Base-by-base conservation (phyloP, 2,888 invertebrate genomes). In the Zeuzera pyrina region DNA sequence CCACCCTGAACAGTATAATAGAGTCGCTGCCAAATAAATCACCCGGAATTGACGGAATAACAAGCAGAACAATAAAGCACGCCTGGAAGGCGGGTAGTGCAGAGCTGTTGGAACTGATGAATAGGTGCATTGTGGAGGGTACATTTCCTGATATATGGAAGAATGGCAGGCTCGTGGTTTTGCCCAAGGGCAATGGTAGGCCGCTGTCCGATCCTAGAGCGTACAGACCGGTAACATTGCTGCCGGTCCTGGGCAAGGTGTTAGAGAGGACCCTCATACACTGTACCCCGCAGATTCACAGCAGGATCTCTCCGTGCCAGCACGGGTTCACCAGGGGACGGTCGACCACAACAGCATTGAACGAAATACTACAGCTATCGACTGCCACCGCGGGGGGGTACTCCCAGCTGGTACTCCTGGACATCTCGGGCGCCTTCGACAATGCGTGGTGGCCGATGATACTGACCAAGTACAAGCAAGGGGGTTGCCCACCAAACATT, bases 181-280 rank as follows among this genome's bases (percentile, higher is more conserved):
- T 38, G 15, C 38, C 35, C 1, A 39, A 36, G 35, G 40, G 41
- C 6, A 39, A 43, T 15, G 36, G 11, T 2, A 36, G 13, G 29
- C 29, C 37, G 5, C 23, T 15, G 7, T 25, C 10, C 1, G 33
- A 38, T 5, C n/a, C n/a, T n/a, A n/a, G n/a, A n/a, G n/a, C n/a
- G n/a, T n/a, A n/a, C n/a, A n/a, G n/a, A n/a, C 30, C 35, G 0
- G 46, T 58, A 0, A 52, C 57, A 0, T 33, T 61, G 0, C 46
- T 60, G 1, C 34, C 56, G 0, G 36, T 54, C 0, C 15, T 62
- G 4, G 56, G 55, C 0, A 61, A 63, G 11, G 12, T 60, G 0
- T 19, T 57, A 0, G 59, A 62, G 11, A 37, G 49, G 0, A 34
- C 53, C 0, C 34, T 60, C 0, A 2, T 56, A 0, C 0, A 0